Base-by-base conservation (phyloP, 2,113 vertebrate genomes). In the Engystomops pustulosus region DNA sequence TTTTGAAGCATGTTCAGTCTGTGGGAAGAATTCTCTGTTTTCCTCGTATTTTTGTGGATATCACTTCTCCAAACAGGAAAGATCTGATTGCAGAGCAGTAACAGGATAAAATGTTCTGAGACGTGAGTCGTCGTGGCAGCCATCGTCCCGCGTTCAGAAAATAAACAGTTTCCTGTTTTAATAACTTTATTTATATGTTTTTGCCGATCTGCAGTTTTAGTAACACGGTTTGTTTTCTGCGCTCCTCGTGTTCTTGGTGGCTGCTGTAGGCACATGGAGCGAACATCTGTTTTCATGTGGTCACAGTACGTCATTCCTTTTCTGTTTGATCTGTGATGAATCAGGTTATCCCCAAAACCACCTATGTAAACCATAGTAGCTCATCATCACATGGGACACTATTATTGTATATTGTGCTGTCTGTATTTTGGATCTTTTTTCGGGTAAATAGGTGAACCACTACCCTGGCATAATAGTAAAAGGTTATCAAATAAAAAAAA, bases 201-300 rank as follows among this genome's bases (percentile, higher is more conserved):
- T 49, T 81, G 65, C 38, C 38, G 38, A 41, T 41, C 38, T 4
- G 45, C 51, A 53, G 3, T 81, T 47, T 81, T 41, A 17, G n/a
- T 15, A 55, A 36, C 20, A 25, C 8, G 18, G 30, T 72, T 58
- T 70, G 47, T 82, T 82, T 82, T 70, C 45, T 7, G 30, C 27
- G 23, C 30, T 5, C 30, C 27, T 55, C 12, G 30, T 23, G 10
- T 70, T 7, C 60, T 60, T 41, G 14, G 32, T 6, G 30, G 80
- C 80, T n/a, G 14, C 44, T 47, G 51, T 25, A 55, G 45, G 45
- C 65, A 36, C 30, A 69, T 49, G 41, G 41, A 62, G 41, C 3
- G 53, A 83, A 83, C 81, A 83, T 75, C 81, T 83, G 81, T 75
- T 74, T 75, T 83, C 38, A 45, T 74, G 49, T 60, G 69, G 51